Evolutionary conservation across 2,797 vertebrate species (phyloP).

Genomic region (Oophaga sylvatica): DNA sequence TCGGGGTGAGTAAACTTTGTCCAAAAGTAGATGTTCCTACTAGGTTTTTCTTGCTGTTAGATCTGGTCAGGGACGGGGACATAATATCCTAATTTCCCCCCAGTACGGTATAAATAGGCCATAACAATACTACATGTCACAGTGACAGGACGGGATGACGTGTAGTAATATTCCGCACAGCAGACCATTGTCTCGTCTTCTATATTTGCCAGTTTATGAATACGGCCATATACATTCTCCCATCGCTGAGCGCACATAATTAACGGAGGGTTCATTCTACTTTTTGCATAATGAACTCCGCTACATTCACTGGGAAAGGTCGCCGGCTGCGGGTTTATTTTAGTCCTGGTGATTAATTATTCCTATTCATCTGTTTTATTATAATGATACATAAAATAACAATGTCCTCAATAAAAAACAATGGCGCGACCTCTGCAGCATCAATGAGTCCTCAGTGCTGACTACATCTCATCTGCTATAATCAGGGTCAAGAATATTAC

Average conservation of each 20-base stretch:
- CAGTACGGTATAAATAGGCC: no score
- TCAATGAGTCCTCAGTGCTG: neutral
- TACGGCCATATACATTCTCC: neutral
- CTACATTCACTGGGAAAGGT: slow-evolving; percentile 12
- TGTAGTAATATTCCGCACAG: neutral
- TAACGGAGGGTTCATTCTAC: slow-evolving; percentile 18
- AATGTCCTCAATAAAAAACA: neutral
- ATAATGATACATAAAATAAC: neutral
- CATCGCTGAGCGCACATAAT: slow-evolving; percentile 12
- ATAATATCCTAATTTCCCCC: no score
- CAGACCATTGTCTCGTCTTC: neutral
- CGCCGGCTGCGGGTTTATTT: neutral
- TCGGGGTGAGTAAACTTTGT: no score
- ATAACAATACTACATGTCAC: neutral
- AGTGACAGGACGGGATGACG: neutral
- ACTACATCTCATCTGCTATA: neutral
- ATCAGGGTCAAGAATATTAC: neutral
- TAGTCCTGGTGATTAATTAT: neutral
- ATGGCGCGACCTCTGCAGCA: neutral
- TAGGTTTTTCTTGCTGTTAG: no score
- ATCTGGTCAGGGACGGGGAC: no score
- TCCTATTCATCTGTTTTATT: neutral
- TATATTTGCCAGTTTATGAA: neutral
- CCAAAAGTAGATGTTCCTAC: no score
- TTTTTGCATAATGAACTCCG: neutral